Evolutionary conservation across 2,888 invertebrate genomes (phyloP).

Genomic region (Pammene aurita): DNA sequence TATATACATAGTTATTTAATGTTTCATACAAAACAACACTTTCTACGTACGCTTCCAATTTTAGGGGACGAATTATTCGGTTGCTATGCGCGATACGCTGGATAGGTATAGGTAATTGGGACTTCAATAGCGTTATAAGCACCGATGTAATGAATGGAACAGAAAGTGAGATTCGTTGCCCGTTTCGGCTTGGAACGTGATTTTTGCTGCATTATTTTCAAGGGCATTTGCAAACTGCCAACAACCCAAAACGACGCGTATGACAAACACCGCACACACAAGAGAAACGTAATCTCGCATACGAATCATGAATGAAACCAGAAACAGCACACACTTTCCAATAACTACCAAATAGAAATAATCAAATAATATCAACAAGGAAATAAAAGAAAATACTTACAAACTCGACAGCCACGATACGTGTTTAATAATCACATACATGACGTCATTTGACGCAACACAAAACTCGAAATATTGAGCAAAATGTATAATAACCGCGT

Average conservation of each 20-base stretch:
- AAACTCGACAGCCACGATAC: slow-evolving; percentile 80
- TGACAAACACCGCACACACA: slow-evolving; percentile 52
- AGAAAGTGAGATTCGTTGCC: slow-evolving; percentile 58
- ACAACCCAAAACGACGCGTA: slow-evolving; percentile 55
- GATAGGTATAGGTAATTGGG: slow-evolving; percentile 44
- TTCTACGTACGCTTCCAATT: slow-evolving; percentile 77
- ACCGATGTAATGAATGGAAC: slow-evolving; percentile 59
- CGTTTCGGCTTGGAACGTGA: slow-evolving; percentile 65
- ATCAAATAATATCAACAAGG: slow-evolving; percentile 70
- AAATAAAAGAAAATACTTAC: slow-evolving; percentile 82
- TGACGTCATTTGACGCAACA: slow-evolving; percentile 84
- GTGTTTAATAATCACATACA: slow-evolving; percentile 82
- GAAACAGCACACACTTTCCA: slow-evolving; percentile 56
- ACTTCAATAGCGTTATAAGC: slow-evolving; percentile 43
- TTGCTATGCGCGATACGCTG: slow-evolving; percentile 69
- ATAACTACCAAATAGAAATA: slow-evolving; percentile 55
- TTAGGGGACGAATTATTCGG: slow-evolving; percentile 63
- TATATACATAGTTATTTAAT: slow-evolving; percentile 44
- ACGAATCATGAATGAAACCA: slow-evolving; percentile 77
- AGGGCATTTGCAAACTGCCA: slow-evolving; percentile 72
- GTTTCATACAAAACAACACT: slow-evolving; percentile 66
- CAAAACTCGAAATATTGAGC: slow-evolving; percentile 79
- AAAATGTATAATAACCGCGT: slow-evolving; percentile 74
- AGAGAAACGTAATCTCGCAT: slow-evolving; percentile 50
- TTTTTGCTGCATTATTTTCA: slow-evolving; percentile 83